Evolutionary conservation across 2,888 invertebrate genomes (phyloP).

Genomic region (Lysandra bellargus): DNA sequence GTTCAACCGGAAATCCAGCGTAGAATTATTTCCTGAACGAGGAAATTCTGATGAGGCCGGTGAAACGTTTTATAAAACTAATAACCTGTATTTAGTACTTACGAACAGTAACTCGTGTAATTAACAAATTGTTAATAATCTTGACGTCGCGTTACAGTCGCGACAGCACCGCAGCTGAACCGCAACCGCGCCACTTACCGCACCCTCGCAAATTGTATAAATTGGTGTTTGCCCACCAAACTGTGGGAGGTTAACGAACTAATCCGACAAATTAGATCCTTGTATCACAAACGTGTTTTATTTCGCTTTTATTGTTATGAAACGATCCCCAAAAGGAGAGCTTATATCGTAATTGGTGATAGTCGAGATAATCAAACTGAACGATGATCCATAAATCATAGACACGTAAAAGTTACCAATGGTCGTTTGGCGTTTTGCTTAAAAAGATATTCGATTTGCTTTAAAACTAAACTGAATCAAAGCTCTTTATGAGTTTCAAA

Average conservation of each 20-base stretch:
- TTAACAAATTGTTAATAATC: too few relatives aligned
- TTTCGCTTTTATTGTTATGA: neutral
- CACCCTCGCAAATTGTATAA: neutral
- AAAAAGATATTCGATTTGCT: too few relatives aligned
- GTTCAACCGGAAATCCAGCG: neutral
- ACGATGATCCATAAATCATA: neutral
- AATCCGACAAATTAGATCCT: slow-evolving; percentile 21
- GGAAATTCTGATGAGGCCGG: neutral
- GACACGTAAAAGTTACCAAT: neutral
- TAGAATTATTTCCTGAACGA: too few relatives aligned
- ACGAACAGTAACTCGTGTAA: too few relatives aligned
- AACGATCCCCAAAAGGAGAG: neutral
- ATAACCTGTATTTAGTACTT: neutral
- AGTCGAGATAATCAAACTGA: neutral
- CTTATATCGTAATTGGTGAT: neutral
- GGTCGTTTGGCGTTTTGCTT: too few relatives aligned
- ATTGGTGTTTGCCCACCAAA: neutral
- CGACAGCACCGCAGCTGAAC: neutral
- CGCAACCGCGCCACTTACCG: neutral
- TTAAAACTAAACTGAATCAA: too few relatives aligned
- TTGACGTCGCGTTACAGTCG: neutral
- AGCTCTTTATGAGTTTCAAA: too few relatives aligned
- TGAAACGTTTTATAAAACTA: neutral
- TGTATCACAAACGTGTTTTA: slow-evolving; percentile 23
- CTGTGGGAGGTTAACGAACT: slow-evolving; percentile 17